Conservation (phyloP, 1,140 invertebrate species). For the Cyclina sinensis region DNA sequence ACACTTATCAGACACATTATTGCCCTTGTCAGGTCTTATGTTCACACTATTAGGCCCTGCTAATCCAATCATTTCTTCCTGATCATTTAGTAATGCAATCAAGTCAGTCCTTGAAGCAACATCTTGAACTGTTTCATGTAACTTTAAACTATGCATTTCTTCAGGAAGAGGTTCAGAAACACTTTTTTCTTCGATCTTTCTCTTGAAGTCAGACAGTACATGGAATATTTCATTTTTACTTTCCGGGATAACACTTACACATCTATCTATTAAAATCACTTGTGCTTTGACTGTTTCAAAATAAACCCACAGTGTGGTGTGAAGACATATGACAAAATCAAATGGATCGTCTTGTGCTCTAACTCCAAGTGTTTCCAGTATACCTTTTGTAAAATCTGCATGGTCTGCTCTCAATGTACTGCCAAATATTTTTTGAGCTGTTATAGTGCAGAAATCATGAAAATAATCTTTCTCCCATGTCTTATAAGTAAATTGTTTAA, state of each 20-base stretch:
- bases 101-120: too few relatives aligned
- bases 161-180: too few relatives aligned
- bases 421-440: background rate
- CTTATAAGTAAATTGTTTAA: background rate
- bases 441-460: slow-evolving; percentile 37
- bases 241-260: background rate
- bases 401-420: background rate
- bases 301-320: slow-evolving; percentile 17
- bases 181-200: too few relatives aligned
- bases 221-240: background rate
- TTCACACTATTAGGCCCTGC: too few relatives aligned
- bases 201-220: background rate
- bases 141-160: too few relatives aligned
- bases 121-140: too few relatives aligned
- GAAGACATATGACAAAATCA: background rate
- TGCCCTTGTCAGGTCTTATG: too few relatives aligned
- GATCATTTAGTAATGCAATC: too few relatives aligned
- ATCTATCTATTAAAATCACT: slow-evolving; percentile 22
- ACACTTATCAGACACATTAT: too few relatives aligned
- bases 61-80: too few relatives aligned
- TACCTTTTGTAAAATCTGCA: background rate
- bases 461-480: slow-evolving; percentile 32
- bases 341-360: background rate
- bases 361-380: background rate
- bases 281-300: background rate